phyloP scores from a whole-genome alignment of 1,140 invertebrate genomes.

The Cataglyphis hispanica region DNA sequence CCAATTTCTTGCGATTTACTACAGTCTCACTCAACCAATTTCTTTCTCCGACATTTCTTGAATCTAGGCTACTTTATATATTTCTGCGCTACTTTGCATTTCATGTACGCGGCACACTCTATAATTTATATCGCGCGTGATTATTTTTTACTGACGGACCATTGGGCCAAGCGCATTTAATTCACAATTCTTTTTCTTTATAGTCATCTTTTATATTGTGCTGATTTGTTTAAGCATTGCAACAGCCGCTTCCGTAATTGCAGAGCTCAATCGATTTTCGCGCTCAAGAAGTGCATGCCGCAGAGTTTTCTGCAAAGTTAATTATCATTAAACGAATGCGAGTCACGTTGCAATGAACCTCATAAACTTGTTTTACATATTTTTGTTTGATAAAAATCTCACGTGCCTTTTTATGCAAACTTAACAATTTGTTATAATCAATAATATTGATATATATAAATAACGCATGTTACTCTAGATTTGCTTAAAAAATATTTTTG shows the following conservation, averaged over 20 bases:
- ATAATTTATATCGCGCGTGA: constrained; percentile 4
- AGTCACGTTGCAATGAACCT: constrained; percentile 6
- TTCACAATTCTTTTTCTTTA: neutral
- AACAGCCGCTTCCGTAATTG: neutral
- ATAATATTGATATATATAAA: constrained; percentile 4
- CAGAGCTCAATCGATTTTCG: neutral
- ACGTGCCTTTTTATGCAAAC: neutral
- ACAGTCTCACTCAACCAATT: neutral
- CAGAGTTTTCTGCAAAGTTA: constrained; percentile 9
- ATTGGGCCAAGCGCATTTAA: neutral
- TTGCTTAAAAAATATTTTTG: constrained; percentile 1
- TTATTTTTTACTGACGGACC: constrained; percentile 11
- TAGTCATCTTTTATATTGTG: neutral
- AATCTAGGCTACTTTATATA: neutral
- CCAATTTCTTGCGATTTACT: neutral
- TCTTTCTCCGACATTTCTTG: too few species aligned
- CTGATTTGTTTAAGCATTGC: neutral
- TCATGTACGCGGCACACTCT: neutral
- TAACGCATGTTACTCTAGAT: neutral
- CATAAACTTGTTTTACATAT: constrained; percentile 31
- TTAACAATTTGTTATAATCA: neutral
- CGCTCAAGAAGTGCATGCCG: neutral
- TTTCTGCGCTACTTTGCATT: constrained; percentile 13
- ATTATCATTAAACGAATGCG: constrained; percentile 15
- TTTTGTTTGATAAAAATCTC: constrained; percentile 2